Evolutionary conservation across 2,888 invertebrate genomes (phyloP), one percentile per base, ranked within the genome.

Genomic region (Masnerella sp.): DNA sequence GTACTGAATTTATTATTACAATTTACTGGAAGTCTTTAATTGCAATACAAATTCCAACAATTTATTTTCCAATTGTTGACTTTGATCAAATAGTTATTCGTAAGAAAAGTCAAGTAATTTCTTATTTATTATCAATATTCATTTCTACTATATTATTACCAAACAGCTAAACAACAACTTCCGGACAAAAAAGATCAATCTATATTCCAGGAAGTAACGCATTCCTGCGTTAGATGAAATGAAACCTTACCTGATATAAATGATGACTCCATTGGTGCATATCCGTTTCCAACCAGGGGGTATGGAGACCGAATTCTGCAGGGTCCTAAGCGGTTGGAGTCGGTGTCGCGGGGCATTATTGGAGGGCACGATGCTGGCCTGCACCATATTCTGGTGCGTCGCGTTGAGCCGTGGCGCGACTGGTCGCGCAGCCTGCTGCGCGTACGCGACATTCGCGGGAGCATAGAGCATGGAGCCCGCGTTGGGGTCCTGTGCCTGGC

Each of bases 201-300:
- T n/a, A n/a, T n/a, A n/a, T n/a, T n/a, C n/a, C n/a, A n/a, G n/a
- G n/a, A n/a, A n/a, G n/a, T n/a, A n/a, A n/a, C n/a, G n/a, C n/a
- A n/a, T n/a, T n/a, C n/a, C n/a, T n/a, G n/a, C n/a, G n/a, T n/a
- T n/a, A n/a, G n/a, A n/a, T n/a, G n/a, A n/a, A n/a, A n/a, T n/a
- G n/a, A n/a, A n/a, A n/a, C n/a, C 89, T 89, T 86, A 94, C 94
- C 94, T 94, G 88, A 93, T 91, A 88, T 95, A 95, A 83, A 93
- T 90, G 87, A 94, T 90, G 87, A 91, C 90, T 80, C 93, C 93
- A 87, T 92, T 92, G 84, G 91, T 91, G 80, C 91, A 89, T 79
- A 92, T 89, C 84, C 95, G 90, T 87, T 92, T 93, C 95, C 95
- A 95, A 77, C 94, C 94, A 81, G 91, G 91, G 78, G 95, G 94